These are phyloP conservation scores for Cerceris ruficornis DNA, from an alignment of 2,888 invertebrate species.

Conservation along the genomic window DNA sequence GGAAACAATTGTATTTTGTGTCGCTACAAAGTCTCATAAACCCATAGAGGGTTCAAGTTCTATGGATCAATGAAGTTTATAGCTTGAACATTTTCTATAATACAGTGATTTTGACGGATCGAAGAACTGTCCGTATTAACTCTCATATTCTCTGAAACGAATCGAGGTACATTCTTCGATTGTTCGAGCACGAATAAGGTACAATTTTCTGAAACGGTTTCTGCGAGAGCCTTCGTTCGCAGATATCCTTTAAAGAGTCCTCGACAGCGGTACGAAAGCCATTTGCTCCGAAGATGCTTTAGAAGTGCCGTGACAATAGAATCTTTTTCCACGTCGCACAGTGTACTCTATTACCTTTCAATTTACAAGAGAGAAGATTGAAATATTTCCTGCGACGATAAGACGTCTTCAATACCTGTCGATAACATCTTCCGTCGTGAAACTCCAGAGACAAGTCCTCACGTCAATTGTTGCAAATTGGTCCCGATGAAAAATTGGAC, in stretches of 20 bases:
- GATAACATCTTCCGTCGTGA: conserved; percentile 14
- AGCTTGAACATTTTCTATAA: too few species aligned
- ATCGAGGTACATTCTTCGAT: too few species aligned
- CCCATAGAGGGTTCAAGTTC: too few species aligned
- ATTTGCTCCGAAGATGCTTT: not conserved
- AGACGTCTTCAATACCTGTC: conserved; percentile 10
- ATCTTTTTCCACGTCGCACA: not conserved
- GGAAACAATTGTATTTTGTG: too few species aligned
- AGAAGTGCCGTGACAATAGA: not conserved
- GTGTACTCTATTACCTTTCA: not conserved
- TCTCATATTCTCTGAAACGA: too few species aligned
- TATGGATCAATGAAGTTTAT: too few species aligned
- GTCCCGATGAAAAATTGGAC: not conserved
- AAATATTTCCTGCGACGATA: not conserved
- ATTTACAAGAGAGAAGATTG: not conserved
- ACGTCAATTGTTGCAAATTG: not conserved
- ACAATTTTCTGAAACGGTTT: too few species aligned
- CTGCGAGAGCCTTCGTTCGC: too few species aligned
- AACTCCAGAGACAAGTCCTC: conserved; percentile 1
- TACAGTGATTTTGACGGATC: too few species aligned
- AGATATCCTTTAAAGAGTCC: not conserved
- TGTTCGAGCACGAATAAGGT: too few species aligned
- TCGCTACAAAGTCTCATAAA: too few species aligned
- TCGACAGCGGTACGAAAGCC: not conserved
- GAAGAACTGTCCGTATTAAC: too few species aligned